Evolutionary conservation across 2,888 invertebrate genomes (phyloP).

Genomic region (Tetragonisca angustula): DNA sequence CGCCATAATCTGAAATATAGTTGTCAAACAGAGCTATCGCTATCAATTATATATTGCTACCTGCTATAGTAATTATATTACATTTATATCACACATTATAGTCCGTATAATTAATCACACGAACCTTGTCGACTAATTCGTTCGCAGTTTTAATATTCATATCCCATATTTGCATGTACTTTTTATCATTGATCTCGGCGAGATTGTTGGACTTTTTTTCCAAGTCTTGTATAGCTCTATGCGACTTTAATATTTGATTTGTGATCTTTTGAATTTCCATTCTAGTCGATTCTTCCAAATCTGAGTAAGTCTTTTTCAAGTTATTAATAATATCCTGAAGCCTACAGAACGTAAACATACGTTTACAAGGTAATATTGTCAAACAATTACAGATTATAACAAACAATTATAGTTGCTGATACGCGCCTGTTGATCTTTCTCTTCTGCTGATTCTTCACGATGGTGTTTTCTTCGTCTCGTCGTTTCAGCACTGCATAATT

Average conservation of each 20-base stretch:
- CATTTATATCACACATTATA: too few species aligned
- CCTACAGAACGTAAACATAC: slow-evolving; percentile 64
- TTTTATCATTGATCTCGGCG: slow-evolving; percentile 87
- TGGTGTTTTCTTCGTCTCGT: slow-evolving; percentile 94
- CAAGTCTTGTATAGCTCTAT: slow-evolving; percentile 88
- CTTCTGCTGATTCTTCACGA: slow-evolving; percentile 92
- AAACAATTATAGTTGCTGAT: neutral
- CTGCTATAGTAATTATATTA: too few species aligned
- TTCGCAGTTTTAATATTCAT: slow-evolving; percentile 86
- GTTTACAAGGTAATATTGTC: too few species aligned
- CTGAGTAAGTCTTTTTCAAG: slow-evolving; percentile 88
- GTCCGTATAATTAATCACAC: too few species aligned
- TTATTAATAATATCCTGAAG: slow-evolving; percentile 89
- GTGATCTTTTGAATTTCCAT: slow-evolving; percentile 89
- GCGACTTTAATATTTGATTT: slow-evolving; percentile 88
- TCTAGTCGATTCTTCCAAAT: slow-evolving; percentile 88
- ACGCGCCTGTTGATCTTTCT: slow-evolving; percentile 88
- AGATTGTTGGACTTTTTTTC: slow-evolving; percentile 90
- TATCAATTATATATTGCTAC: neutral
- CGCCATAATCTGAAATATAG: slow-evolving; percentile 83
- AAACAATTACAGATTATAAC: neutral
- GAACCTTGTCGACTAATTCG: slow-evolving; percentile 84
- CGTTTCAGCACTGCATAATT: slow-evolving; percentile 94
- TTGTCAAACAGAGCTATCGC: neutral
- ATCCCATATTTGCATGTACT: slow-evolving; percentile 87